These are phyloP conservation scores for Bradypodion ventrale DNA, from an alignment of 2,797 vertebrate species.

Conservation along the genomic window DNA sequence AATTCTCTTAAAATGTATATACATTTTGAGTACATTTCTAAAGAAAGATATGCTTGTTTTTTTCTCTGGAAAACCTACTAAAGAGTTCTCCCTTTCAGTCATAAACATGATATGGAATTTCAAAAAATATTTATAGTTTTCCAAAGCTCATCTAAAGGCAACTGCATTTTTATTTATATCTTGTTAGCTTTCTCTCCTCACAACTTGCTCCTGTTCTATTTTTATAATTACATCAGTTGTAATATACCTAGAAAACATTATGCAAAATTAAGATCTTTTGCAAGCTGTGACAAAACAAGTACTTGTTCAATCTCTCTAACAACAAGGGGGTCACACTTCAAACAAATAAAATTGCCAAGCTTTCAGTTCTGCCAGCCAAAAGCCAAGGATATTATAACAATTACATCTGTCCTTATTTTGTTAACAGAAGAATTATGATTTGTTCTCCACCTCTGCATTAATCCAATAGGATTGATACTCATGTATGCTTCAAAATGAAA, in stretches of 20 bases:
- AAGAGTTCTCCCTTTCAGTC: slow-evolving; percentile 49
- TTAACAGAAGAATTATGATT: slow-evolving; percentile 29
- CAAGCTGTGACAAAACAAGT: slow-evolving; percentile 40
- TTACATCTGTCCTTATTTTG: slow-evolving; percentile 19
- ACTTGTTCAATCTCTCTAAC: slow-evolving; percentile 16
- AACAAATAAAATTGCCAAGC: slow-evolving; percentile 30
- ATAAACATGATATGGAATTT: slow-evolving; percentile 59
- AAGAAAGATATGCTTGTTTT: no score
- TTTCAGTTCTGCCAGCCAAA: slow-evolving; percentile 36
- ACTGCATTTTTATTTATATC: slow-evolving; percentile 56
- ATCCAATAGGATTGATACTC: slow-evolving; percentile 36
- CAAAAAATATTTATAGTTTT: slow-evolving; percentile 53
- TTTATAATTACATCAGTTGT: slow-evolving; percentile 24
- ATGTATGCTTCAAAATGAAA: slow-evolving; percentile 55
- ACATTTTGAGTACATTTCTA: no score
- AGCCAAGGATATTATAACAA: slow-evolving; percentile 17
- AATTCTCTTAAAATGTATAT: no score
- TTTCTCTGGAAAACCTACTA: slow-evolving; percentile 49
- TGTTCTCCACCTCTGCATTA: slow-evolving; percentile 17
- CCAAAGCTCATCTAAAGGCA: slow-evolving; percentile 64
- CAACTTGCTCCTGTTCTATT: neutral
- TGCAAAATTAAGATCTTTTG: slow-evolving; percentile 46
- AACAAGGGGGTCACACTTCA: slow-evolving; percentile 15
- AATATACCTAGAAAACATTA: slow-evolving; percentile 38
- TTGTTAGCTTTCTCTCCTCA: slow-evolving; percentile 14